Conservation (phyloP, 1,140 invertebrate species). For the Mizuhopecten yessoensis region DNA sequence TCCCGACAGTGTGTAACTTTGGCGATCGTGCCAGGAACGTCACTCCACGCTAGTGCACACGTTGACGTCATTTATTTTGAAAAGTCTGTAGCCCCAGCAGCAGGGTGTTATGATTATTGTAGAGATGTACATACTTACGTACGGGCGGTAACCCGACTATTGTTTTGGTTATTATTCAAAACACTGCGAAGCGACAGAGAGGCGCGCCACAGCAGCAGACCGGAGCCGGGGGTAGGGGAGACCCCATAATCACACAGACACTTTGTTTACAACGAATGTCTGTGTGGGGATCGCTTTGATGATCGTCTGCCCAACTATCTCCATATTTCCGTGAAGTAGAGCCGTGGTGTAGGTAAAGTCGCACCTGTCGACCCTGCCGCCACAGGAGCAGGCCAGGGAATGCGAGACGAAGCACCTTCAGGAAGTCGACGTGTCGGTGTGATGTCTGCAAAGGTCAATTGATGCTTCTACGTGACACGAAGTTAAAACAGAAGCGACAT, state of each 20-base stretch:
- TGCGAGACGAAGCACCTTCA: neutral
- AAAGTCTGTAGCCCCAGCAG: neutral
- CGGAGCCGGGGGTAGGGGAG: constrained; percentile 3
- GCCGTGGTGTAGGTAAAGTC: neutral
- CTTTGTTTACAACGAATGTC: constrained; percentile 37
- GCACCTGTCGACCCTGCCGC: neutral
- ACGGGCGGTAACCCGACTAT: neutral
- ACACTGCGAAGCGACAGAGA: neutral
- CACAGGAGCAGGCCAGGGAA: neutral
- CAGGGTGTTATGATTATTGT: neutral
- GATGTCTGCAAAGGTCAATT: too few relatives aligned
- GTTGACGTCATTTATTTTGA: constrained; percentile 24
- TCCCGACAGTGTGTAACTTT: too few relatives aligned
- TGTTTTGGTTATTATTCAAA: constrained; percentile 35
- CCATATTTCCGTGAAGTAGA: too few relatives aligned
- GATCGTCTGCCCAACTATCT: constrained; percentile 6
- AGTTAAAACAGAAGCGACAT: too few relatives aligned
- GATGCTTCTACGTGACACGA: too few relatives aligned
- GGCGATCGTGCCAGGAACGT: neutral
- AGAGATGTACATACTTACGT: neutral
- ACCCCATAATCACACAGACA: neutral
- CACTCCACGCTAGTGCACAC: neutral
- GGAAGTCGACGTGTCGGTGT: constrained; percentile 16
- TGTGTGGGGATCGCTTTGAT: constrained; percentile 18
- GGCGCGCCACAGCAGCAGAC: constrained; percentile 28